Conservation (phyloP, 1,140 invertebrate species). For the Pachyrhynchus sulphureomaculatus region DNA sequence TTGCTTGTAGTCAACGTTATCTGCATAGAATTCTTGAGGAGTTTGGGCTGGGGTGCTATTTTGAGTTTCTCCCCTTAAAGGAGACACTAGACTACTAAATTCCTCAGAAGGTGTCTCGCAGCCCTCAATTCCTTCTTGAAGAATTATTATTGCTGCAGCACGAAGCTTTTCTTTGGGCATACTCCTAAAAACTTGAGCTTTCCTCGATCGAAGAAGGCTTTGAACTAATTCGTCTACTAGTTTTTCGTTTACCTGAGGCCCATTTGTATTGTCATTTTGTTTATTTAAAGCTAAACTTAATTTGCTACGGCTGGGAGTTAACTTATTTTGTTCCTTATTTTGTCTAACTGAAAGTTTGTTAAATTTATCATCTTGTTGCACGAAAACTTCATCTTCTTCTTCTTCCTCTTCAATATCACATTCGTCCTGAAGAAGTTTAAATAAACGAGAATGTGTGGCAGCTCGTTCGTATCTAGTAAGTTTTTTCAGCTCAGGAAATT, state of each 20-base stretch:
- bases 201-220: constrained; percentile 57
- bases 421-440: constrained; percentile 64
- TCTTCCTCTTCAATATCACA: constrained; percentile 49
- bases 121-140: constrained; percentile 55
- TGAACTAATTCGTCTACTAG: constrained; percentile 60
- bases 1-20: constrained; percentile 55
- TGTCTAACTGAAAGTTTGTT: constrained; percentile 36
- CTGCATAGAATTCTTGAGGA: constrained; percentile 51
- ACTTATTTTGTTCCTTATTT: constrained; percentile 6
- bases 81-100: constrained; percentile 41
- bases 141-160: constrained; percentile 57
- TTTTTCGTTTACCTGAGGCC: constrained; percentile 55
- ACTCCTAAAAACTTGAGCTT: constrained; percentile 55
- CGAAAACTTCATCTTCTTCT: constrained; percentile 41
- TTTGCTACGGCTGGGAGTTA: constrained; percentile 45
- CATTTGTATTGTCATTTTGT: constrained; percentile 38
- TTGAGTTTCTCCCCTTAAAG: constrained; percentile 38
- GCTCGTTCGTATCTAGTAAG: constrained; percentile 65
- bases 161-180: constrained; percentile 59
- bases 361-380: constrained; percentile 31
- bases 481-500: constrained; percentile 59
- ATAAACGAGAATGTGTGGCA: constrained; percentile 70
- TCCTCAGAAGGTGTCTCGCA: constrained; percentile 49
- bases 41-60: constrained; percentile 52
- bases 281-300: constrained; percentile 47